Evolutionary conservation across 2,888 invertebrate species (phyloP).

Genomic region (Luffia ferchaultella): DNA sequence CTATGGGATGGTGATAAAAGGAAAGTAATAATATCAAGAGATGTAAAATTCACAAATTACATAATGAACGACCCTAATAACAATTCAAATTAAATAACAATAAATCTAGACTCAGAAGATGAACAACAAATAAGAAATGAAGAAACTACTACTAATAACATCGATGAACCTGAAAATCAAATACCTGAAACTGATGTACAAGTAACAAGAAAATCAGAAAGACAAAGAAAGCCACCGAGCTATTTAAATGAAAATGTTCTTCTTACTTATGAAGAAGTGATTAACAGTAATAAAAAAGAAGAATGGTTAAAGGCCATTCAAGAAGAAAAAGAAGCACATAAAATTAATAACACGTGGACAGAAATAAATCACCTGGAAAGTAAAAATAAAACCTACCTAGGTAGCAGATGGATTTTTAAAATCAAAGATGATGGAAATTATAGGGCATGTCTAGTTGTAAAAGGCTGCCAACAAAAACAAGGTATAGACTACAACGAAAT

Average conservation of each 20-base stretch:
- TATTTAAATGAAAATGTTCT: neutral
- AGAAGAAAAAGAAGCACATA: no score
- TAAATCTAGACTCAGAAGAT: constrained; percentile 9
- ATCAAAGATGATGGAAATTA: no score
- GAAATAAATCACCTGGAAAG: no score
- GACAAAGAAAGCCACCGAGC: neutral
- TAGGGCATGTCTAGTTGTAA: no score
- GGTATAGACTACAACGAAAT: no score
- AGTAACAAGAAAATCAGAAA: neutral
- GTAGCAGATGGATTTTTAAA: no score
- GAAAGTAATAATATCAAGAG: neutral
- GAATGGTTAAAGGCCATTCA: no score
- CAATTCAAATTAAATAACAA: constrained; percentile 6
- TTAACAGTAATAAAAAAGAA: constrained; percentile 16
- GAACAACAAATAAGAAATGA: constrained; percentile 11
- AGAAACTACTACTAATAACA: constrained; percentile 5
- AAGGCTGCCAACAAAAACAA: no score
- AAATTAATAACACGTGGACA: no score
- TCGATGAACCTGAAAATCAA: neutral
- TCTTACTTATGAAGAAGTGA: constrained; percentile 17
- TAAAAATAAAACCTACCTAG: no score
- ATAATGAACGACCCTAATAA: constrained; percentile 14
- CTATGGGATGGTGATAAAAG: constrained; percentile 10
- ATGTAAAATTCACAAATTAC: constrained; percentile 4
- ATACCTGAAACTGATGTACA: constrained; percentile 1